A percentile compares a stretch with the other conserved stretches of the same genome.
Conservation (phyloP, 2,888 invertebrate species). For the Epsilonema sp. region DNA sequence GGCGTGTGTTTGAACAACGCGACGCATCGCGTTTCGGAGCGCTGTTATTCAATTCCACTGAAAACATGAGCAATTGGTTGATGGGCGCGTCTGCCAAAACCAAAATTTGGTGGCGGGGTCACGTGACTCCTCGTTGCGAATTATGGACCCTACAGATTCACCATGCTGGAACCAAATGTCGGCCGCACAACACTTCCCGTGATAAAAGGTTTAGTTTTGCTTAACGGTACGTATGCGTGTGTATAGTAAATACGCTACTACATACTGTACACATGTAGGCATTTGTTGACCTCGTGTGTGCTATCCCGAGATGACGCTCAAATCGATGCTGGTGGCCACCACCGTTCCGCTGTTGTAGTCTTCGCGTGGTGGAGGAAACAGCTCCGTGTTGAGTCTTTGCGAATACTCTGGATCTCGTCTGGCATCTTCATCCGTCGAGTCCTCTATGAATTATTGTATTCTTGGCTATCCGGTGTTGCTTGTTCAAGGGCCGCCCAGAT, state of each 20-base stretch:
- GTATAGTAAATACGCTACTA: too few relatives aligned
- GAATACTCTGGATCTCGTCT: conserved; percentile 61
- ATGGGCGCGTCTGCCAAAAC: conserved; percentile 66
- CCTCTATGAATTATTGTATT: conserved; percentile 45
- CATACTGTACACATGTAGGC: not conserved
- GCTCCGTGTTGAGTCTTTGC: conserved; percentile 69
- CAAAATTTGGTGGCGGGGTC: conserved; percentile 51
- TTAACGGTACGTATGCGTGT: too few relatives aligned
- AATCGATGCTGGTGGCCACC: conserved; percentile 70
- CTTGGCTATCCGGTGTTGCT: too few relatives aligned
- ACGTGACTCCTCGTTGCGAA: conserved; percentile 56
- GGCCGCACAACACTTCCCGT: conserved; percentile 64
- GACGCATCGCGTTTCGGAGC: not conserved
- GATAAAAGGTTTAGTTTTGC: too few relatives aligned
- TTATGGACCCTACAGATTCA: conserved; percentile 71
- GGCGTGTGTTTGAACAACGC: conserved; percentile 50
- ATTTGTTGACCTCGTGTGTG: not conserved
- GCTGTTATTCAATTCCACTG: conserved; percentile 5
- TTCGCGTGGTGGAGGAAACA: conserved; percentile 74
- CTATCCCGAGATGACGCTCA: conserved; percentile 54
- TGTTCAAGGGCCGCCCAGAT: too few relatives aligned
- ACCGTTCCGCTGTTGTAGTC: conserved; percentile 63
- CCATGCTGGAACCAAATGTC: conserved; percentile 67
- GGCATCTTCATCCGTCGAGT: conserved; percentile 32
- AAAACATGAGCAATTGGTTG: conserved; percentile 33